Evolutionary conservation across 2,113 vertebrate genomes (phyloP), one percentile per base, ranked within the genome.

Genomic region (Monopterus albus): DNA sequence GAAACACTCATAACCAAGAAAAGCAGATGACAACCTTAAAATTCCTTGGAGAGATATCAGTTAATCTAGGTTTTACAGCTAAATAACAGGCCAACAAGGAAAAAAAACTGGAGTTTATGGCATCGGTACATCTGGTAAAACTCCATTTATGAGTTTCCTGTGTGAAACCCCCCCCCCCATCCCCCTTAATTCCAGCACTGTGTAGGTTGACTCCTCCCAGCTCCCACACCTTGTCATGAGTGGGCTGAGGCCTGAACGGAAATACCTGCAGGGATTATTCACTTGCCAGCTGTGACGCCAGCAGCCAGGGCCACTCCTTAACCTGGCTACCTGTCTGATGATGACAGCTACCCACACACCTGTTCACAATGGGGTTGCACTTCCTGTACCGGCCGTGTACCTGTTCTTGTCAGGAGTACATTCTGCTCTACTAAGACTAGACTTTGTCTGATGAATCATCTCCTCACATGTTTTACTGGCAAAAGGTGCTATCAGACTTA

Each of bases 291-390:
- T 72, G 81, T 91, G 90, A 91, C 87, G 87, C 18, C 31, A 79
- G 81, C 82, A 84, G 72, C 23, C 47, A 2, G 42, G 14, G 83
- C 86, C 90, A 68, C 92, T 89, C 92, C 92, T 90, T 89, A 81
- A 78, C 74, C 61, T 2, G 52, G 70, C 72, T 90, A 91, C 85
- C 85, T 90, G 85, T 88, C 29, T 63, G 73, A 63, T 62, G 85
- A 88, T 84, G 84, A 86, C 80, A 60, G 75, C 87, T 82, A 77
- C 89, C 89, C 88, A 88, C 86, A 88, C 91, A 91, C 88, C 87
- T 90, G 88, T 67, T 82, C 63, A 70, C 72, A 60, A 47, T 28
- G 13, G 58, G 63, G 65, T 64, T 78, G 55, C 42, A 68, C 83
- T 87, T 91, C 89, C 88, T 73, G 83, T 46, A n/a, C 35, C 11